Evolutionary conservation across 2,113 vertebrate species (phyloP).

Genomic region (Gulo gulo): DNA sequence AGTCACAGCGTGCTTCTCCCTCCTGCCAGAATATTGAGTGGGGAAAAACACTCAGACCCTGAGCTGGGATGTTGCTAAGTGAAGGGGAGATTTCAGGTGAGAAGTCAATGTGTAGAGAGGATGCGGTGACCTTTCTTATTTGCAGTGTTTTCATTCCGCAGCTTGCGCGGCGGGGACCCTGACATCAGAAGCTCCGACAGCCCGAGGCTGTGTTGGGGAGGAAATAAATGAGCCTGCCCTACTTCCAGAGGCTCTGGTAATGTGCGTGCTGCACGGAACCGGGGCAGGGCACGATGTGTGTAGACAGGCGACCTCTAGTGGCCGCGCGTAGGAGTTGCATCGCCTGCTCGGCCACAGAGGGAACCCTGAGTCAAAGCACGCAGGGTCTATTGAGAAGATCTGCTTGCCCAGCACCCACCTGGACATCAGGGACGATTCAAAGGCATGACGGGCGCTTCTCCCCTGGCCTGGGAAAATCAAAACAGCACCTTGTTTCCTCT

Average conservation of each 20-base stretch:
- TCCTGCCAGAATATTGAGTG: constrained; percentile 24
- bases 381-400: neutral
- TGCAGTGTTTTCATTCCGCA: constrained; percentile 71
- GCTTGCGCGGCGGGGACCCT: constrained; percentile 66
- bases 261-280: neutral
- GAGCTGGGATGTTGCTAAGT: neutral
- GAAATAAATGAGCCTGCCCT: constrained; percentile 76
- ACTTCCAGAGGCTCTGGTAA: constrained; percentile 69
- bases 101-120: constrained; percentile 46
- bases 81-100: constrained; percentile 69
- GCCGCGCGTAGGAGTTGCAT: neutral
- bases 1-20: neutral
- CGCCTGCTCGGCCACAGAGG: neutral
- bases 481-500: constrained; percentile 18
- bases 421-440: neutral
- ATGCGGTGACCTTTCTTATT: constrained; percentile 72
- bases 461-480: neutral
- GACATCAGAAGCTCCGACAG: constrained; percentile 68
- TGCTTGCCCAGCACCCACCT: neutral
- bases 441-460: neutral
- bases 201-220: constrained; percentile 70
- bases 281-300: neutral
- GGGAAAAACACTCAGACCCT: neutral
- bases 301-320: constrained; percentile 68
- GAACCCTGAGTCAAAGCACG: neutral